Percentiles rank a stretch among this genome's conserved stretches.
These are phyloP conservation scores for Momotus momota DNA, from an alignment of 2,797 vertebrate genomes.

Conservation along the genomic window DNA sequence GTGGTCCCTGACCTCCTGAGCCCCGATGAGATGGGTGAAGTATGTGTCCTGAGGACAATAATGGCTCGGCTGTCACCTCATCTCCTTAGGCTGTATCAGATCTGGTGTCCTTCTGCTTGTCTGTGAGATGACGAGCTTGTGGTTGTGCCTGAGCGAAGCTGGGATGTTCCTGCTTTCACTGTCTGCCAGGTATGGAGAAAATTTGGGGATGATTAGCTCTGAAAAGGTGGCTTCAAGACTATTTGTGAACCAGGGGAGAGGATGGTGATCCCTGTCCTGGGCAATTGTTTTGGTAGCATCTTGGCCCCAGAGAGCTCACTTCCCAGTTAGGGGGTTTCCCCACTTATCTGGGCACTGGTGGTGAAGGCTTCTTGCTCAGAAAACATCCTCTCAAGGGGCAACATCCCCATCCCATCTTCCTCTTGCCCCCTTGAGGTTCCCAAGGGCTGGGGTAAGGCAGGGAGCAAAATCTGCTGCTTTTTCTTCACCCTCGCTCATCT, in stretches of 20 bases:
- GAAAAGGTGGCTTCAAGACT: background rate
- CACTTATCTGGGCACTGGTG: background rate
- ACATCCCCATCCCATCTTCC: background rate
- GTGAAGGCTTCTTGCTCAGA: background rate
- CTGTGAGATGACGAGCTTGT: background rate
- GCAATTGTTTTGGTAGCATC: background rate
- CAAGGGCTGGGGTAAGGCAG: background rate
- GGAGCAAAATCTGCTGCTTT: background rate
- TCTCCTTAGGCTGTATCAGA: background rate
- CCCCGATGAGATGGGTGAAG: background rate
- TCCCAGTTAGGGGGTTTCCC: accelerated
- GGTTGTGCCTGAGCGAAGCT: background rate
- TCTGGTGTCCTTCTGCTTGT: background rate
- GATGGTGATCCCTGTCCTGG: background rate
- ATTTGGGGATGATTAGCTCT: background rate
- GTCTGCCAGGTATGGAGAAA: background rate
- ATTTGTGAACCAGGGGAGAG: background rate
- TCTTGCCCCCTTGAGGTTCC: accelerated
- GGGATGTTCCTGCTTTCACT: background rate
- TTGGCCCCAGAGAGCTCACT: background rate
- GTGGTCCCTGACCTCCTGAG: background rate
- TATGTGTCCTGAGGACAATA: background rate
- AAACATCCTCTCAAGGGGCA: background rate
- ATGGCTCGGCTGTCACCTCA: background rate
- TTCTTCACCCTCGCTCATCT: background rate